These are phyloP conservation scores for Kryphioiulus occultus DNA, from an alignment of 2,888 invertebrate species.

Conservation along the genomic window DNA sequence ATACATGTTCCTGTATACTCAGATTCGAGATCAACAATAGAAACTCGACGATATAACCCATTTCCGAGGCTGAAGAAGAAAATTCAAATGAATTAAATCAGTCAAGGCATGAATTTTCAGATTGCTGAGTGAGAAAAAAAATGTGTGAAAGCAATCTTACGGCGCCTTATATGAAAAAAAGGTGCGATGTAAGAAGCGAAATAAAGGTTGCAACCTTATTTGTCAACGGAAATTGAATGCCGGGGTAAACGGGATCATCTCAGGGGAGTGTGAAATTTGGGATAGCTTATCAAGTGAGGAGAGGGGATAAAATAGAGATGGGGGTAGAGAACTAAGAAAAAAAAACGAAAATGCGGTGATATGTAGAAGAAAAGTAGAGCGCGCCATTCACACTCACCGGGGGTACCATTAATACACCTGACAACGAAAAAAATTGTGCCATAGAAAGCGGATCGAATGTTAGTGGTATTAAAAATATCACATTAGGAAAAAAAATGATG, in stretches of 20 bases:
- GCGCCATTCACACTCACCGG: conserved; percentile 8
- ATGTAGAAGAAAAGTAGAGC: background rate
- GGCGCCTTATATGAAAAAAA: background rate
- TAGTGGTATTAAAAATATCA: background rate
- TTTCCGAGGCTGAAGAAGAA: background rate
- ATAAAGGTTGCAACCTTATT: conserved; percentile 42
- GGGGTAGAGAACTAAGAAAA: background rate
- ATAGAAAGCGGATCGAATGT: background rate
- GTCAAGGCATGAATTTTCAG: background rate
- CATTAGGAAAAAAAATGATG: background rate
- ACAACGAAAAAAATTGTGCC: background rate
- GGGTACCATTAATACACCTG: conserved; percentile 29
- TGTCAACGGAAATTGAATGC: conserved; percentile 45
- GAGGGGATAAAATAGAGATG: conserved; percentile 1
- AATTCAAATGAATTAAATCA: conserved; percentile 2
- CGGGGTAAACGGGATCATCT: conserved; percentile 42
- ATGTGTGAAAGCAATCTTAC: conserved; percentile 28
- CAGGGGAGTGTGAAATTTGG: conserved; percentile 40
- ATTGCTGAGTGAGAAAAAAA: background rate
- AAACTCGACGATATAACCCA: background rate
- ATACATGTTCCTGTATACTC: background rate
- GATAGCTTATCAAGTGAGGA: conserved; percentile 20
- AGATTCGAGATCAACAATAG: background rate
- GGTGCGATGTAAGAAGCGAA: background rate
- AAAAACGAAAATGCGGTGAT: background rate